phyloP scores from a whole-genome alignment of 2,888 invertebrate species.

The Volucella inflata region DNA sequence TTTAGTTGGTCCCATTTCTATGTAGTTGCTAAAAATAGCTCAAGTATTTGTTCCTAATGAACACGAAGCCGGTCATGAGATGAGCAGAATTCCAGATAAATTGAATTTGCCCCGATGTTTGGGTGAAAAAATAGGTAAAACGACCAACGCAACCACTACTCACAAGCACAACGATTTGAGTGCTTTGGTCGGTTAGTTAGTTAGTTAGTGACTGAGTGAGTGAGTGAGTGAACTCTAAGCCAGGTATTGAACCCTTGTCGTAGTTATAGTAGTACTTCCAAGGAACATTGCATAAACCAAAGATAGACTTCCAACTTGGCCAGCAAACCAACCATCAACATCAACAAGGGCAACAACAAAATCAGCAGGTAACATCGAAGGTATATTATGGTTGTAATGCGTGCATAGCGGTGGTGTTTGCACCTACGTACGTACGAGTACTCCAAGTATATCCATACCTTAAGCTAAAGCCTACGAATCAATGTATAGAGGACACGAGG shows the following conservation, averaged over 20 bases:
- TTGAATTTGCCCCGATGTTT: slow-evolving; percentile 60
- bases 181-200: slow-evolving; percentile 3
- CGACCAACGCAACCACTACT: slow-evolving; percentile 15
- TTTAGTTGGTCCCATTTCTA: slow-evolving; percentile 12
- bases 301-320: neutral
- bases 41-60: slow-evolving; percentile 43
- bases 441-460: too few relatives aligned
- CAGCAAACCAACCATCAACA: slow-evolving; percentile 37
- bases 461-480: slow-evolving; percentile 29
- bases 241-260: slow-evolving; percentile 68
- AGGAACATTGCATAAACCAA: slow-evolving; percentile 54
- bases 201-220: slow-evolving; percentile 34
- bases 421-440: slow-evolving; percentile 50
- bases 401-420: slow-evolving; percentile 66
- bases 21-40: slow-evolving; percentile 56
- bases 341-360: slow-evolving; percentile 34
- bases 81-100: slow-evolving; percentile 51
- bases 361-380: slow-evolving; percentile 49
- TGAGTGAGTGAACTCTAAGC: slow-evolving; percentile 68
- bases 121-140: slow-evolving; percentile 50
- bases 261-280: slow-evolving; percentile 16
- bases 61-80: slow-evolving; percentile 38
- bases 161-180: slow-evolving; percentile 1
- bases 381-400: slow-evolving; percentile 67
- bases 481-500: slow-evolving; percentile 39